These are phyloP conservation scores for Calcarius lapponicus DNA, from an alignment of 2,797 vertebrate genomes.

Conservation along the genomic window DNA sequence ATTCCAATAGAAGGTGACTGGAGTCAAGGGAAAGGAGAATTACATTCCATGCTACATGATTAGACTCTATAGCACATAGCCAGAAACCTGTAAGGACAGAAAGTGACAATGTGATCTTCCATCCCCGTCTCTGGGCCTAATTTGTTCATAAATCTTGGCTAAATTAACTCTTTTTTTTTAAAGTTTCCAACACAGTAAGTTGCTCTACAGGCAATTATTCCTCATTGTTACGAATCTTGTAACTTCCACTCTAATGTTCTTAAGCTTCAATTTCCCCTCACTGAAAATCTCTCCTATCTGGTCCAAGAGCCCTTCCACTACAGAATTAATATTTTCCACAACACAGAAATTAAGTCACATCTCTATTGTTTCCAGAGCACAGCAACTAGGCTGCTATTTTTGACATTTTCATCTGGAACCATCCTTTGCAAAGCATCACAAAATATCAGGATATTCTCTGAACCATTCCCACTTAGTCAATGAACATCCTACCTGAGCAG, in stretches of 20 bases:
- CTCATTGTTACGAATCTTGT: neutral
- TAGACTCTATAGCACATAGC: neutral
- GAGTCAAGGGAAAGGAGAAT: neutral
- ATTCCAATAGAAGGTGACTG: neutral
- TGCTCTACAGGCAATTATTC: neutral
- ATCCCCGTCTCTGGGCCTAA: neutral
- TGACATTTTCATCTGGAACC: neutral
- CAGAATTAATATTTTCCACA: neutral
- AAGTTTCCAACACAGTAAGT: neutral
- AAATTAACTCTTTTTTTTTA: neutral
- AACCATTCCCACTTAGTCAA: neutral
- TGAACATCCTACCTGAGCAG: neutral
- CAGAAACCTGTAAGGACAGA: neutral
- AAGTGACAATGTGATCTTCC: neutral
- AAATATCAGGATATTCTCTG: neutral
- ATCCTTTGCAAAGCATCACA: neutral
- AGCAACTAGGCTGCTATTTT: neutral
- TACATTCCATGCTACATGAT: neutral
- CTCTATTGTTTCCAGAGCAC: neutral
- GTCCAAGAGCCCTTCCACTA: neutral
- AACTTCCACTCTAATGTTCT: neutral
- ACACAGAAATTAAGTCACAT: neutral
- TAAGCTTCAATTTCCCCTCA: neutral
- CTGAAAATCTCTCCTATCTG: neutral
- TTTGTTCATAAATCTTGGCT: neutral